These are phyloP conservation scores for Hippolais icterina DNA, from an alignment of 2,113 vertebrate species.

Conservation along the genomic window DNA sequence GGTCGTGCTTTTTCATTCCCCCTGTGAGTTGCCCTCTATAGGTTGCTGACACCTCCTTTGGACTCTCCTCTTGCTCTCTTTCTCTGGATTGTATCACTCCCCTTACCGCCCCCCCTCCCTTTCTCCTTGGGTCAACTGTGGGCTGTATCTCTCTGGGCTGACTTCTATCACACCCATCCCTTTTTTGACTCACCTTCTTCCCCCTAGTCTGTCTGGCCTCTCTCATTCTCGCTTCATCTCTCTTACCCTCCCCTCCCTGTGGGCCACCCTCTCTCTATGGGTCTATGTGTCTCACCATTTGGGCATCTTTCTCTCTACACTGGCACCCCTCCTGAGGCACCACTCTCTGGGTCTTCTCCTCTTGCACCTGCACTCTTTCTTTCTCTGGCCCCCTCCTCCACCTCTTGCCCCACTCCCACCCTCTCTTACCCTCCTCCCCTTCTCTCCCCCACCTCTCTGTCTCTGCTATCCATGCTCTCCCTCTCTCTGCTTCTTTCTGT, in stretches of 20 bases:
- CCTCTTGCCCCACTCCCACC: background rate
- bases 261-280: background rate
- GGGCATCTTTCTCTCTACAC: background rate
- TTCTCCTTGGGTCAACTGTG: background rate
- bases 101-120: background rate
- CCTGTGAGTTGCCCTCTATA: background rate
- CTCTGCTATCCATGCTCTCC: background rate
- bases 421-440: background rate
- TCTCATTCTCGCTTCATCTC: background rate
- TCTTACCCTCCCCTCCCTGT: background rate
- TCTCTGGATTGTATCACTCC: background rate
- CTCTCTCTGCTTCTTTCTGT: background rate
- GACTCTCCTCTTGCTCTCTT: background rate
- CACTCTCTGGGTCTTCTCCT: background rate
- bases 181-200: background rate
- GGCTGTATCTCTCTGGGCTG: background rate
- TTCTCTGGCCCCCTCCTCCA: background rate
- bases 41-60: background rate
- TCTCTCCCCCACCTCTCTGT: background rate
- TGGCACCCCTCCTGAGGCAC: background rate
- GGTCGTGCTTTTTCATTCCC: background rate
- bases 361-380: background rate
- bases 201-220: background rate
- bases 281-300: background rate
- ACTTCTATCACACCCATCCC: background rate